phyloP scores from a whole-genome alignment of 1,140 invertebrate species.

The Drosophila orena region DNA sequence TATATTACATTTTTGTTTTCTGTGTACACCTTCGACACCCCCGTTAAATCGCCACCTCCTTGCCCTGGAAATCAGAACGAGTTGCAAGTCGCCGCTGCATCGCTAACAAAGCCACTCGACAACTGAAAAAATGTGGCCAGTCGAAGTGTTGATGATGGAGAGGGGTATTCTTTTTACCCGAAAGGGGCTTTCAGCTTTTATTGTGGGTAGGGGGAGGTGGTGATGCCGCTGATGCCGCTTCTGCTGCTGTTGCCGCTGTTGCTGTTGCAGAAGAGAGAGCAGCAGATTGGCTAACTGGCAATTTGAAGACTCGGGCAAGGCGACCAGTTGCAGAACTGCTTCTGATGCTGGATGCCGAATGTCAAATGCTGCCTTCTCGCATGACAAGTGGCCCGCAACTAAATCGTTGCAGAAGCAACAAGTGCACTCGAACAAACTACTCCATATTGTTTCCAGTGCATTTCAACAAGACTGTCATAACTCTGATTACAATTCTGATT shows the following conservation, averaged over 20 bases:
- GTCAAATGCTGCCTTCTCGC: conserved; percentile 51
- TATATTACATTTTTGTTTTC: not conserved
- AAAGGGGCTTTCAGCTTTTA: conserved; percentile 18
- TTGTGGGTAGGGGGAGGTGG: not conserved
- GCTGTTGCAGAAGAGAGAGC: conserved; percentile 11
- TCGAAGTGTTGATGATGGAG: conserved; percentile 33
- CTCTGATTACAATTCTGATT: too few relatives aligned
- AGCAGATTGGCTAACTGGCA: conserved; percentile 59
- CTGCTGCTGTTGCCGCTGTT: not conserved
- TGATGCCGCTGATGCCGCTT: not conserved
- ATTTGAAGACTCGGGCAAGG: conserved; percentile 60
- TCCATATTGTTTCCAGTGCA: too few relatives aligned
- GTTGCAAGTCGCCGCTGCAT: conserved; percentile 64
- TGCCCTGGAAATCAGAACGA: conserved; percentile 50
- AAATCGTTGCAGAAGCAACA: conserved; percentile 49
- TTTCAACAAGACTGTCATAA: too few relatives aligned
- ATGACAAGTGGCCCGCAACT: conserved; percentile 67
- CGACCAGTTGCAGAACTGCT: conserved; percentile 47
- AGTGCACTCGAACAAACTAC: conserved; percentile 4
- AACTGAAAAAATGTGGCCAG: conserved; percentile 72
- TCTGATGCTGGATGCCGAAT: conserved; percentile 36
- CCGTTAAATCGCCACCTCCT: conserved; percentile 22
- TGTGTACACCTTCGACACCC: not conserved
- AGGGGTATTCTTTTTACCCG: conserved; percentile 22
- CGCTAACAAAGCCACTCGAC: conserved; percentile 74